Conservation (phyloP, 2,888 invertebrate species). For the Metopia argyrocephala region DNA sequence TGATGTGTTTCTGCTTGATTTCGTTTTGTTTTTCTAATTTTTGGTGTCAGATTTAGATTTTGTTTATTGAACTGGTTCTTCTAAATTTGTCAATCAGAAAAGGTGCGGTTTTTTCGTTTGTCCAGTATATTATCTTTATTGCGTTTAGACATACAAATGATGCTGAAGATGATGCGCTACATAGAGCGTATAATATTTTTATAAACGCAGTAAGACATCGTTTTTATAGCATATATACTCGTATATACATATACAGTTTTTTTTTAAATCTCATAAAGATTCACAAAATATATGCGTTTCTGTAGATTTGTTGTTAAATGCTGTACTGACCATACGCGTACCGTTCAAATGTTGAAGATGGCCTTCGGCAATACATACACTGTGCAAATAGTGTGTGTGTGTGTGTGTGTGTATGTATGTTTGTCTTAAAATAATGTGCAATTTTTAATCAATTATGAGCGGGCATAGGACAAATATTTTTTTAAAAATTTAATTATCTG, state of each 20-base stretch:
- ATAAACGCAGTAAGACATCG: slow-evolving; percentile 20
- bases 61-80: slow-evolving; percentile 56
- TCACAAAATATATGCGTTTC: not conserved
- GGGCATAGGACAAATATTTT: not conserved
- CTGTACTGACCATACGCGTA: slow-evolving; percentile 56
- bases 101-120: slow-evolving; percentile 37
- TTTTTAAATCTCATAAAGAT: not conserved
- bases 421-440: slow-evolving; percentile 31
- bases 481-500: not conserved
- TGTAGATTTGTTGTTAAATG: slow-evolving; percentile 36
- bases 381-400: not conserved
- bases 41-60: slow-evolving; percentile 50
- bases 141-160: slow-evolving; percentile 6
- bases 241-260: not conserved
- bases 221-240: not conserved
- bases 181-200: slow-evolving; percentile 10
- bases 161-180: slow-evolving; percentile 37
- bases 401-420: no score
- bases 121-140: slow-evolving; percentile 7
- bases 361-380: slow-evolving; percentile 43
- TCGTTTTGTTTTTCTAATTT: slow-evolving; percentile 2
- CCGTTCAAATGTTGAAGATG: slow-evolving; percentile 45
- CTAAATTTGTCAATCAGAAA: slow-evolving; percentile 39
- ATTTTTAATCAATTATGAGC: slow-evolving; percentile 40
- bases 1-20: not conserved